Evolutionary conservation across 2,888 invertebrate species (phyloP).

Genomic region (Conus canariensis): DNA sequence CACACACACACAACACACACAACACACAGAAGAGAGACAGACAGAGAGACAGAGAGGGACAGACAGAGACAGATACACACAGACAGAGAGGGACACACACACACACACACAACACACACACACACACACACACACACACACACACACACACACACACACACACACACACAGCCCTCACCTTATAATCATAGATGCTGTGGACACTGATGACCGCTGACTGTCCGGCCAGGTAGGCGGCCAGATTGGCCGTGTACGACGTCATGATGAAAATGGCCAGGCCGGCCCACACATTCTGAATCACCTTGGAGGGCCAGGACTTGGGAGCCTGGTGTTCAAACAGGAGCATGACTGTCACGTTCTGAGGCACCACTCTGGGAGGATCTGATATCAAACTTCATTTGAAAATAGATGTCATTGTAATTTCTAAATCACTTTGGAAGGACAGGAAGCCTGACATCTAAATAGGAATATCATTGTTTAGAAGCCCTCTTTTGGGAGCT

Average conservation of each 20-base stretch:
- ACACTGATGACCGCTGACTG: conserved; percentile 89
- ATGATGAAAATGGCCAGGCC: conserved; percentile 96
- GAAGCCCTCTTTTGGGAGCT: too few species aligned
- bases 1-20: too few species aligned
- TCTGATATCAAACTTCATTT: too few species aligned
- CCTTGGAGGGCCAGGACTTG: conserved; percentile 97
- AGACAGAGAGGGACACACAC: not conserved
- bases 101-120: not conserved
- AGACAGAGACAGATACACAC: not conserved
- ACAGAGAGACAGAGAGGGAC: too few species aligned
- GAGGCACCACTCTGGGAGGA: too few species aligned
- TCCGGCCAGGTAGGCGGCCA: conserved; percentile 93
- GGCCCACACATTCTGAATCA: conserved; percentile 96
- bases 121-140: conserved; percentile 1
- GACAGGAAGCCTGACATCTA: too few species aligned
- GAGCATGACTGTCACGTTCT: too few species aligned
- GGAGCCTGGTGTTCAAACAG: conserved; percentile 82
- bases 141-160: not conserved
- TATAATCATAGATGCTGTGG: conserved; percentile 89
- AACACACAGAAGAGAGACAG: too few species aligned
- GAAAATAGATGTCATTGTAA: too few species aligned
- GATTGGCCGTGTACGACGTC: conserved; percentile 95
- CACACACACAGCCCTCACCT: conserved; percentile 81
- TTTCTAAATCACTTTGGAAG: too few species aligned
- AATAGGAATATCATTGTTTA: too few species aligned